Percentiles rank a stretch among this genome's conserved stretches.
phyloP scores from a whole-genome alignment of 2,797 vertebrate genomes.

The Mormyrus hasselquistii region DNA sequence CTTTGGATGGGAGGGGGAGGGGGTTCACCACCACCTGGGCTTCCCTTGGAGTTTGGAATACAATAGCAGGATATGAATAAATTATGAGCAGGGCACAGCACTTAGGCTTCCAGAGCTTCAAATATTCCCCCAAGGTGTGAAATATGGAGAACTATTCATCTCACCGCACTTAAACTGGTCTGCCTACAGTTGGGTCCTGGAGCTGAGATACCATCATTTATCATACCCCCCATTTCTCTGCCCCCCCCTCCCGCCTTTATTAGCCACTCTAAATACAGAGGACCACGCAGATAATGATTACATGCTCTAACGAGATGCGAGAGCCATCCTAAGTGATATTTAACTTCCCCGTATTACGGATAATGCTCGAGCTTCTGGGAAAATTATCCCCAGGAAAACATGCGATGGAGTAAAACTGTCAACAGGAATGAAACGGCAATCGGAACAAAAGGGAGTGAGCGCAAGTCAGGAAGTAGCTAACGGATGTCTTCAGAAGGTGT shows the following conservation, averaged over 20 bases:
- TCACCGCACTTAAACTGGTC: conserved; percentile 49
- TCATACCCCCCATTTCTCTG: conserved; percentile 19
- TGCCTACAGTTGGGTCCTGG: conserved; percentile 42
- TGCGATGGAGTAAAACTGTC: not conserved
- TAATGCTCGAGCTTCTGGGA: not conserved
- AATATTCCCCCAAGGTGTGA: conserved; percentile 57
- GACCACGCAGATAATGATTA: not conserved
- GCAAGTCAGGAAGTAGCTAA: not conserved
- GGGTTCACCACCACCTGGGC: conserved; percentile 24
- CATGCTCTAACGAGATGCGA: not conserved
- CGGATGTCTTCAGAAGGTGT: not conserved
- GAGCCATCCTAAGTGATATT: not conserved
- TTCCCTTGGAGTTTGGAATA: conserved; percentile 13
- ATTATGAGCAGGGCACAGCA: conserved; percentile 46
- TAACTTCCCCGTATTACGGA: not conserved
- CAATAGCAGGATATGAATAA: conserved; percentile 52
- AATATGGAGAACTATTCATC: conserved; percentile 54
- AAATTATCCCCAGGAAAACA: not conserved
- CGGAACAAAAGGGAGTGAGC: not conserved
- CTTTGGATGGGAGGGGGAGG: conserved; percentile 45
- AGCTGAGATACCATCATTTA: conserved; percentile 35
- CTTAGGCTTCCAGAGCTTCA: conserved; percentile 58
- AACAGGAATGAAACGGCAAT: not conserved
- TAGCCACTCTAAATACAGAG: not conserved
- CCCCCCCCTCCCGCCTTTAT: not conserved